These are phyloP conservation scores for Hyles lineata DNA, from an alignment of 2,888 invertebrate species.

Conservation along the genomic window DNA sequence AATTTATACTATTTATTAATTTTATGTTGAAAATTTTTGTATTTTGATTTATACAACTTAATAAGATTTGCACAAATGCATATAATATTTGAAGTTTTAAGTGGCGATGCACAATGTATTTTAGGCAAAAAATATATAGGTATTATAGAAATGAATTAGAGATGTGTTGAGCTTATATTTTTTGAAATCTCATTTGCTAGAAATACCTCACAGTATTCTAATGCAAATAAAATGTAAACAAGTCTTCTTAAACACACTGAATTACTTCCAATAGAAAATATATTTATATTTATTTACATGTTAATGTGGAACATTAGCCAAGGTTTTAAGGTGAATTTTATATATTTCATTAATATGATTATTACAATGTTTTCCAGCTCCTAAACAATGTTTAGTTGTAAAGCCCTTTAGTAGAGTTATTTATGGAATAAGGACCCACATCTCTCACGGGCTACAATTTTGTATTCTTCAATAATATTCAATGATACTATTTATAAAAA, in stretches of 20 bases:
- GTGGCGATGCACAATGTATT: not conserved
- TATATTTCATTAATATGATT: too few species aligned
- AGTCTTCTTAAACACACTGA: not conserved
- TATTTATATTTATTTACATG: not conserved
- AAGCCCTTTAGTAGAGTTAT: too few species aligned
- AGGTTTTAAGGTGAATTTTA: not conserved
- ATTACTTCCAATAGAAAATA: constrained; percentile 8
- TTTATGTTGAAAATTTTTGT: not conserved
- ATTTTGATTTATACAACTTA: not conserved
- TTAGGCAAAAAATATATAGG: not conserved
- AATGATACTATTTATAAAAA: too few species aligned
- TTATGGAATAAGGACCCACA: not conserved
- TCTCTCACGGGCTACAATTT: not conserved
- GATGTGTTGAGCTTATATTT: not conserved
- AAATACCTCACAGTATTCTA: constrained; percentile 3
- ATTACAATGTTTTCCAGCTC: too few species aligned
- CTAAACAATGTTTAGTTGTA: too few species aligned
- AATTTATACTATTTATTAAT: not conserved
- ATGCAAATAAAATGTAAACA: not conserved
- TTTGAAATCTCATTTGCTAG: not conserved
- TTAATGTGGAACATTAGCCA: not conserved
- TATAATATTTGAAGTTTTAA: not conserved
- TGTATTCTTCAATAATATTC: not conserved
- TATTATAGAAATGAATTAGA: not conserved
- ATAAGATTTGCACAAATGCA: not conserved